phyloP scores from a whole-genome alignment of 37 sponge, comb jelly and placozoan species.

The Petrosia ficiformis region DNA sequence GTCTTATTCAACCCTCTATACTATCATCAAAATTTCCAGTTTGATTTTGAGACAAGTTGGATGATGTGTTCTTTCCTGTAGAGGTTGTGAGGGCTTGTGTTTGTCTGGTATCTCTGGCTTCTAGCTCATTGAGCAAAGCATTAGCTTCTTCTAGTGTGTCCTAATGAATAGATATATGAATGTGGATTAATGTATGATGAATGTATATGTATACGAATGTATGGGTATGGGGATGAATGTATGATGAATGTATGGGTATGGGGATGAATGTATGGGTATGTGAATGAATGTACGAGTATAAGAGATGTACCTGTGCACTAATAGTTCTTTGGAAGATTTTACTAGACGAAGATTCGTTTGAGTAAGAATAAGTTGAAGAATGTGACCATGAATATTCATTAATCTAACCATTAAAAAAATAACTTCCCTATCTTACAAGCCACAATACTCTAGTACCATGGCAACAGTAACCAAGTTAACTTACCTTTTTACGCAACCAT shows the following conservation, averaged over 20 bases:
- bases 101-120: slow-evolving; percentile 53
- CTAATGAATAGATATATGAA: slow-evolving; percentile 14
- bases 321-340: slow-evolving; percentile 84
- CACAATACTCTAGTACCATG: not conserved
- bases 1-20: too few relatives aligned
- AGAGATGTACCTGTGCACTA: slow-evolving; percentile 84
- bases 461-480: not conserved
- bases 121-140: slow-evolving; percentile 68
- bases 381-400: slow-evolving; percentile 52
- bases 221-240: not conserved
- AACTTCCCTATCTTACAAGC: not conserved
- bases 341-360: slow-evolving; percentile 83
- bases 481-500: slow-evolving; percentile 79
- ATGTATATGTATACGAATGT: not conserved
- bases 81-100: not conserved
- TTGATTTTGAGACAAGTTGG: not conserved
- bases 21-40: too few relatives aligned
- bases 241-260: slow-evolving; percentile 7
- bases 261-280: slow-evolving; percentile 4
- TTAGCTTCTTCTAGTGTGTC: slow-evolving; percentile 81
- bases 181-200: not conserved
- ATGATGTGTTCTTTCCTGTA: not conserved
- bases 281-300: not conserved
- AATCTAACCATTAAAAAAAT: slow-evolving; percentile 5
- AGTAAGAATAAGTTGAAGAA: slow-evolving; percentile 40